Conservation (phyloP, 1,140 invertebrate species). For the Meteorus sp. region DNA sequence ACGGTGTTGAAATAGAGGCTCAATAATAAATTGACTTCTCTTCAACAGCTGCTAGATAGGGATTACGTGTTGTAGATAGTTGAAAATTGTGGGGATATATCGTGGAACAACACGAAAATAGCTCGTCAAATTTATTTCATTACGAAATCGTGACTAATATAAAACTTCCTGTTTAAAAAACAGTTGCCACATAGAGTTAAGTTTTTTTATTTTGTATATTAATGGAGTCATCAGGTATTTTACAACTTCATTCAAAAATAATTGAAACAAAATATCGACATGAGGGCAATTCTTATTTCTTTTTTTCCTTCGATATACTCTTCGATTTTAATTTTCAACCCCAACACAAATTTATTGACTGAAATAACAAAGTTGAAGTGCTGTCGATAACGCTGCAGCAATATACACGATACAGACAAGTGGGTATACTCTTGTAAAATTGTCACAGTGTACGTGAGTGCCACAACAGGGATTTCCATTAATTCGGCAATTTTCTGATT, state of each 20-base stretch:
- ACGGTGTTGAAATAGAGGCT: too few relatives aligned
- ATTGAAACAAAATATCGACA: slow-evolving; percentile 14
- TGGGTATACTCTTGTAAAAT: background rate
- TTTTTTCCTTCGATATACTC: background rate
- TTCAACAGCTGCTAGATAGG: slow-evolving; percentile 8
- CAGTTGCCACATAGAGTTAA: background rate
- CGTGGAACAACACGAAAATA: too few relatives aligned
- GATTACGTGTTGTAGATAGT: too few relatives aligned
- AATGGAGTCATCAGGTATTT: too few relatives aligned
- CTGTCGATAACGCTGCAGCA: background rate
- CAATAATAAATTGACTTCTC: background rate
- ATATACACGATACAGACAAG: background rate
- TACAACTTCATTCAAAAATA: background rate
- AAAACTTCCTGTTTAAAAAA: background rate
- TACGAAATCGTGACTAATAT: background rate
- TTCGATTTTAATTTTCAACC: slow-evolving; percentile 7
- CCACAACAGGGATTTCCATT: slow-evolving; percentile 37
- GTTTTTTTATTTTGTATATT: too few relatives aligned
- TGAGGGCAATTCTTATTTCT: slow-evolving; percentile 1
- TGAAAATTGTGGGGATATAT: background rate
- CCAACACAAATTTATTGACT: background rate
- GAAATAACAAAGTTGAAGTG: slow-evolving; percentile 14
- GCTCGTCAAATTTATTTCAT: slow-evolving; percentile 6
- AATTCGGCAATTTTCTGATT: slow-evolving; percentile 49
- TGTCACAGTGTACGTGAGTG: slow-evolving; percentile 1